Percentiles rank a stretch among this genome's conserved stretches.
Evolutionary conservation across 1,140 invertebrate species (phyloP).

Genomic region (Steinernema khuongi): DNA sequence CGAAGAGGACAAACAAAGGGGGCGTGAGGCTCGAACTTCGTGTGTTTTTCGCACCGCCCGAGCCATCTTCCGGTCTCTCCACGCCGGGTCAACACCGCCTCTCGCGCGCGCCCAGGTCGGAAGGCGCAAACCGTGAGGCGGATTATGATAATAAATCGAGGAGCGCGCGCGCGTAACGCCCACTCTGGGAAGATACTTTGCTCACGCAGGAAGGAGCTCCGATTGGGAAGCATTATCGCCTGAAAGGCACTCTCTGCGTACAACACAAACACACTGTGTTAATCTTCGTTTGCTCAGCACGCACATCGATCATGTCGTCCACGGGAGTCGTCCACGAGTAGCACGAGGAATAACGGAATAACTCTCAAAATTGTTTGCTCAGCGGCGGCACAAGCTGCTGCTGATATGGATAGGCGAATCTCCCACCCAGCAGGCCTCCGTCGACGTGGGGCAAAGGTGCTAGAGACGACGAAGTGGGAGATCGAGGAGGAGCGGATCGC

Average conservation of each 20-base stretch:
- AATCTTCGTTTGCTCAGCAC: slow-evolving; percentile 11
- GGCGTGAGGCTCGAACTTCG: neutral
- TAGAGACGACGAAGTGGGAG: neutral
- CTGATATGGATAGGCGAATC: too few relatives aligned
- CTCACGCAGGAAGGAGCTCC: neutral
- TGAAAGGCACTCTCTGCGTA: neutral
- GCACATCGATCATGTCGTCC: slow-evolving; percentile 9
- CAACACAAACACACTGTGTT: slow-evolving; percentile 11
- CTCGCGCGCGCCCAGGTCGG: neutral
- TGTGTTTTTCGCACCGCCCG: too few relatives aligned
- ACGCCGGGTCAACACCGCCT: neutral
- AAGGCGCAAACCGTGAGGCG: neutral
- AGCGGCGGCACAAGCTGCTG: too few relatives aligned
- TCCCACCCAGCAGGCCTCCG: too few relatives aligned
- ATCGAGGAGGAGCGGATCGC: neutral
- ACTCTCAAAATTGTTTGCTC: neutral
- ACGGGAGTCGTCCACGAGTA: slow-evolving; percentile 9
- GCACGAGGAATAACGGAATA: neutral
- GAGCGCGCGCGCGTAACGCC: neutral
- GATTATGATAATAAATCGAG: neutral
- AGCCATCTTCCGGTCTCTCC: too few relatives aligned
- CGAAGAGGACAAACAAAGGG: slow-evolving; percentile 5
- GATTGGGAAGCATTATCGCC: slow-evolving; percentile 9
- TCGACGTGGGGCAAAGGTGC: too few relatives aligned
- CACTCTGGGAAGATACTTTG: slow-evolving; percentile 1